These are phyloP conservation scores for Leucania comma DNA, from an alignment of 2,888 invertebrate genomes.

Conservation along the genomic window DNA sequence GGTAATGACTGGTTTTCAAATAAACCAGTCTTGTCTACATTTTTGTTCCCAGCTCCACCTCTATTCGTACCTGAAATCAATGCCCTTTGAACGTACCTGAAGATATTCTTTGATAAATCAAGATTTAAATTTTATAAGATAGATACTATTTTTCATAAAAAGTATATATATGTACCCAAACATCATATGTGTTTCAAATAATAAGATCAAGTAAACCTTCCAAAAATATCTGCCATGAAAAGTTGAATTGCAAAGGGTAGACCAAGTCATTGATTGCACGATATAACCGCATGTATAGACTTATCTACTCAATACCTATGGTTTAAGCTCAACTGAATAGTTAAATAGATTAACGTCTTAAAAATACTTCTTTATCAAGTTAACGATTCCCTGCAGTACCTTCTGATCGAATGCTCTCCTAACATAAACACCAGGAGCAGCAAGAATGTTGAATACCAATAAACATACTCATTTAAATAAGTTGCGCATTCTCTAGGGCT, in stretches of 20 bases:
- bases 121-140: not conserved
- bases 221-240: not conserved
- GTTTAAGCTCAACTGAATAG: not conserved
- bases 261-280: too few relatives aligned
- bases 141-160: too few relatives aligned
- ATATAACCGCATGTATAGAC: not conserved
- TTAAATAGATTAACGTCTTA: not conserved
- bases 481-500: conserved; percentile 60
- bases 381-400: conserved; percentile 5
- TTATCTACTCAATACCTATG: not conserved
- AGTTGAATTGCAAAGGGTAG: not conserved
- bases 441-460: conserved; percentile 52
- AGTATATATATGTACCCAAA: not conserved
- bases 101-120: not conserved
- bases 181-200: too few relatives aligned
- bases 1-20: too few relatives aligned
- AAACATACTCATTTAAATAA: conserved; percentile 62
- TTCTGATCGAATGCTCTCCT: conserved; percentile 49
- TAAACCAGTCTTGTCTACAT: too few relatives aligned
- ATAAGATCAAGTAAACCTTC: not conserved
- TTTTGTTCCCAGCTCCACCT: too few relatives aligned
- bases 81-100: too few relatives aligned
- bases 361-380: not conserved
- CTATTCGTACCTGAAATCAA: too few relatives aligned
- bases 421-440: conserved; percentile 41